phyloP scores from a whole-genome alignment of 23 tunicate species.

The Clavelina lepadiformis region DNA sequence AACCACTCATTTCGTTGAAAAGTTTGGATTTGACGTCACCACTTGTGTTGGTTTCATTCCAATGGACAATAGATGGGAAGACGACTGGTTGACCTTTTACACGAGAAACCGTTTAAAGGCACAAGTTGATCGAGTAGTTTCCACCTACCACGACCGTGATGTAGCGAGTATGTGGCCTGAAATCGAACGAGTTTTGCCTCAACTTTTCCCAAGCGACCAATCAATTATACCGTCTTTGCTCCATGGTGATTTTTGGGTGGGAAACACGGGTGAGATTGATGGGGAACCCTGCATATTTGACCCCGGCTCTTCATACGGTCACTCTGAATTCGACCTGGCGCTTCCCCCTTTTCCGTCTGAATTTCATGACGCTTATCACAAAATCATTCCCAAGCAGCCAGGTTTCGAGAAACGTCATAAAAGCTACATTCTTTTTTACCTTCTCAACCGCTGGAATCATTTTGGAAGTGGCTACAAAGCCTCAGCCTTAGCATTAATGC shows the following conservation, averaged over 20 bases:
- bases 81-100: constrained; percentile 57
- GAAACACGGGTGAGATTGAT: constrained; percentile 49
- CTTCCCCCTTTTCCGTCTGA: constrained; percentile 48
- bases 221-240: constrained; percentile 52
- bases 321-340: constrained; percentile 65
- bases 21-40: constrained; percentile 62
- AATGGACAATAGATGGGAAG: constrained; percentile 52
- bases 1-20: constrained; percentile 12
- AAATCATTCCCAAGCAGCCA: constrained; percentile 43
- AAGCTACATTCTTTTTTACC: constrained; percentile 62
- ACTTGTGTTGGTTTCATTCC: constrained; percentile 77
- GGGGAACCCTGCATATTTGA: constrained; percentile 61
- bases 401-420: constrained; percentile 54
- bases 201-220: constrained; percentile 34
- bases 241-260: constrained; percentile 89
- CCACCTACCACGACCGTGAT: constrained; percentile 26
- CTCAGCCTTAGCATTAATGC: constrained; percentile 49
- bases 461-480: constrained; percentile 65
- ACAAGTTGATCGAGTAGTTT: constrained; percentile 43
- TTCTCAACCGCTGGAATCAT: constrained; percentile 88
- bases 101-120: constrained; percentile 30
- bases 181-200: constrained; percentile 35
- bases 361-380: constrained; percentile 58
- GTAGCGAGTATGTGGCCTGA: constrained; percentile 47
- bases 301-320: constrained; percentile 70